Evolutionary conservation across 2,888 invertebrate species (phyloP).

Genomic region (Pterostichus niger): DNA sequence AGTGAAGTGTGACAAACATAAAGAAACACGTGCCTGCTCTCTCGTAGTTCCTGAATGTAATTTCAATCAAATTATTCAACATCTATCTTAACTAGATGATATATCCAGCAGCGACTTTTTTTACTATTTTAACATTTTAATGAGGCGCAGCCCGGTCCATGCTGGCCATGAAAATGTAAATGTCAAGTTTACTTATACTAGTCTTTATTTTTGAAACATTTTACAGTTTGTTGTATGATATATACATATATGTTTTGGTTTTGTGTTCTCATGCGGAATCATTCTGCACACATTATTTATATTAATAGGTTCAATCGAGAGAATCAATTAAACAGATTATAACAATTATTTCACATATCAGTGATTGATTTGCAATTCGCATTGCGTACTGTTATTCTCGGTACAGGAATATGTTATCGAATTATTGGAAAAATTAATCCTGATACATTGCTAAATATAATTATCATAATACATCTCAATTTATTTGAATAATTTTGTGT

Average conservation of each 20-base stretch:
- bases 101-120: background rate
- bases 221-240: background rate
- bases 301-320: too few species aligned
- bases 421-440: too few species aligned
- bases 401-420: too few species aligned
- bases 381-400: too few species aligned
- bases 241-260: background rate
- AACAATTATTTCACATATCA: too few species aligned
- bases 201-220: background rate
- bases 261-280: background rate
- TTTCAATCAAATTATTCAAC: background rate
- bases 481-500: too few species aligned
- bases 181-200: background rate
- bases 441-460: too few species aligned
- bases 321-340: too few species aligned
- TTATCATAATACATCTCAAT: too few species aligned
- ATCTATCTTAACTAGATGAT: background rate
- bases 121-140: too few species aligned
- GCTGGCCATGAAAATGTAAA: slow-evolving; percentile 1
- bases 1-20: background rate
- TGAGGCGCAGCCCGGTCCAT: background rate
- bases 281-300: too few species aligned
- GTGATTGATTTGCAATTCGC: too few species aligned
- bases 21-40: background rate
- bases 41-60: background rate